A percentile compares a stretch with the other conserved stretches of the same genome.
phyloP scores from a whole-genome alignment of 2,888 invertebrate species.

The Anoncus sp. region DNA sequence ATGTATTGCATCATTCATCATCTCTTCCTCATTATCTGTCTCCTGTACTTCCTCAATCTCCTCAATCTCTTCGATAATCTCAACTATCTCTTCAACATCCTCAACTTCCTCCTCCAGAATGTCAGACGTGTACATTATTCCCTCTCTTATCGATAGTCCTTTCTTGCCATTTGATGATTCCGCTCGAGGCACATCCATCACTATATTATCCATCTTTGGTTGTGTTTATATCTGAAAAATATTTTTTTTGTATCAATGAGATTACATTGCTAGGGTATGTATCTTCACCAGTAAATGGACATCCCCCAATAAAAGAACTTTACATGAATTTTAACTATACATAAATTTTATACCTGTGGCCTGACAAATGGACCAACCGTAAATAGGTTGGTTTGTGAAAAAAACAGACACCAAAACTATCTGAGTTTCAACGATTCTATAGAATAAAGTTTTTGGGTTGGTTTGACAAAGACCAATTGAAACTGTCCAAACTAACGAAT shows the following conservation, averaged over 20 bases:
- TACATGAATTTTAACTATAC: too few relatives aligned
- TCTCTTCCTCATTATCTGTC: conserved; percentile 45
- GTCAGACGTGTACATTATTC: conserved; percentile 72
- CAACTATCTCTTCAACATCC: conserved; percentile 79
- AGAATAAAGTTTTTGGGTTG: too few relatives aligned
- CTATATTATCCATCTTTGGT: conserved; percentile 48
- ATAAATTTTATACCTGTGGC: too few relatives aligned
- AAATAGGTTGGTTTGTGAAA: too few relatives aligned
- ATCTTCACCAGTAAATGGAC: too few relatives aligned
- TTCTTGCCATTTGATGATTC: conserved; percentile 37
- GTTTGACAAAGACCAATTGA: too few relatives aligned
- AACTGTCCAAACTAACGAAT: too few relatives aligned
- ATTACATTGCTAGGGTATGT: not conserved
- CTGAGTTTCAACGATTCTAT: too few relatives aligned
- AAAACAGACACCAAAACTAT: too few relatives aligned
- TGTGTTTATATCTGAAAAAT: conserved; percentile 10
- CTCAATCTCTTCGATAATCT: conserved; percentile 77
- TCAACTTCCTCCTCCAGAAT: conserved; percentile 67
- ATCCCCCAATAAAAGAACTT: too few relatives aligned
- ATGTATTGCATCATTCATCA: conserved; percentile 40
- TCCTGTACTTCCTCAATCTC: conserved; percentile 74
- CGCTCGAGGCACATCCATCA: conserved; percentile 18
- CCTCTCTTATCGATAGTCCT: conserved; percentile 65
- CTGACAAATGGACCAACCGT: too few relatives aligned
- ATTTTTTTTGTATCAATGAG: not conserved